Evolutionary conservation across 2,113 vertebrate species (phyloP).

Genomic region (Oriolus oriolus): DNA sequence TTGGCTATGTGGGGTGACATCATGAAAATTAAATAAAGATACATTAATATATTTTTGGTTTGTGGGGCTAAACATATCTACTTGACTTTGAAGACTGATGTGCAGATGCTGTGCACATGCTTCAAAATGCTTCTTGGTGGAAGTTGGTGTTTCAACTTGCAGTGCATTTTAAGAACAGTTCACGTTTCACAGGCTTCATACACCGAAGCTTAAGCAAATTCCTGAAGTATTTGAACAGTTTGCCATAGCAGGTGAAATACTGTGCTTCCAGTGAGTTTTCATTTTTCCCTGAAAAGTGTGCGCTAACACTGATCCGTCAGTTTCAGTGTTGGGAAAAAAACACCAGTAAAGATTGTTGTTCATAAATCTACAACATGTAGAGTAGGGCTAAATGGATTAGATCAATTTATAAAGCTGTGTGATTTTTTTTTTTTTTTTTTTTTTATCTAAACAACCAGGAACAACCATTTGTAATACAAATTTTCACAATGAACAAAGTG

Average conservation of each 20-base stretch:
- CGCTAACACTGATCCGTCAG: slow-evolving; percentile 53
- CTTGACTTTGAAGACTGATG: slow-evolving; percentile 52
- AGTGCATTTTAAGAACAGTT: not conserved
- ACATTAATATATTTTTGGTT: slow-evolving; percentile 68
- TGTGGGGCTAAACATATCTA: slow-evolving; percentile 61
- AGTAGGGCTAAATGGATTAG: slow-evolving; percentile 73
- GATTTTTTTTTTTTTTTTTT: slow-evolving; percentile 28
- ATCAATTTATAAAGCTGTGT: slow-evolving; percentile 74
- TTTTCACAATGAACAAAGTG: slow-evolving; percentile 68
- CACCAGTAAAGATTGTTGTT: slow-evolving; percentile 71
- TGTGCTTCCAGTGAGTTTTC: slow-evolving; percentile 50
- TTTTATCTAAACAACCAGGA: slow-evolving; percentile 56
- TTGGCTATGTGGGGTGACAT: slow-evolving; percentile 69
- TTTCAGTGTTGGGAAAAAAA: slow-evolving; percentile 63
- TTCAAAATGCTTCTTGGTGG: slow-evolving; percentile 31
- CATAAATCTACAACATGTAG: slow-evolving; percentile 64
- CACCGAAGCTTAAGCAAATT: not conserved
- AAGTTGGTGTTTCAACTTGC: slow-evolving; percentile 44
- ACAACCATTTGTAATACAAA: slow-evolving; percentile 63
- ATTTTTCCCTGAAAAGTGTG: slow-evolving; percentile 51
- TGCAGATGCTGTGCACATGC: slow-evolving; percentile 46
- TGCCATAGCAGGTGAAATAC: slow-evolving; percentile 58
- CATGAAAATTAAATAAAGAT: slow-evolving; percentile 65
- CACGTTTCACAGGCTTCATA: not conserved
- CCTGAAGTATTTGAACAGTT: slow-evolving; percentile 7